These are phyloP conservation scores for Nematolebias whitei DNA, from an alignment of 2,113 vertebrate species.

Conservation along the genomic window DNA sequence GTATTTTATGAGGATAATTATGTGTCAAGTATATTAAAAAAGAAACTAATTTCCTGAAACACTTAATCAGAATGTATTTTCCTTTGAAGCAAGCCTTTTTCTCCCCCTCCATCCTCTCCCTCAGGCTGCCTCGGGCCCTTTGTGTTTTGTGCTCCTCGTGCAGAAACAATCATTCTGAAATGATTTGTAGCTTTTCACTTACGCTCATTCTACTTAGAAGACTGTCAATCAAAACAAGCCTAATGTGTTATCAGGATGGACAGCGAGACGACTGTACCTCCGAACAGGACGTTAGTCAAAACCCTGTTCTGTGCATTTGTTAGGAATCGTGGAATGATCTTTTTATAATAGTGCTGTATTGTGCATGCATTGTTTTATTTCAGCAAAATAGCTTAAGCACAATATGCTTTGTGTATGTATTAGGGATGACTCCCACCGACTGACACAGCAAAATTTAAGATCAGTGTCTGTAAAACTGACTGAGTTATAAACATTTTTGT, in stretches of 20 bases:
- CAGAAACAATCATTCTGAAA: slow-evolving; percentile 46
- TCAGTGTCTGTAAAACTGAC: no score
- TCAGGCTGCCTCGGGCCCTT: slow-evolving; percentile 27
- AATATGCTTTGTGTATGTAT: no score
- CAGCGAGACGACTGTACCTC: slow-evolving; percentile 6
- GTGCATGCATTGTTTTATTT: no score
- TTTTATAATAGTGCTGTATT: no score
- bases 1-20: slow-evolving; percentile 53
- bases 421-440: no score
- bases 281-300: background rate
- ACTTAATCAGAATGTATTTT: slow-evolving; percentile 38
- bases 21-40: slow-evolving; percentile 43
- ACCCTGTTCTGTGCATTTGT: slow-evolving; percentile 8
- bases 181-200: slow-evolving; percentile 41
- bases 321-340: background rate
- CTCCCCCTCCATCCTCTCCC: background rate
- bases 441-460: no score
- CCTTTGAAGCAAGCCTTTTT: slow-evolving; percentile 18
- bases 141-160: slow-evolving; percentile 30
- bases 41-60: slow-evolving; percentile 57
- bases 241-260: slow-evolving; percentile 22
- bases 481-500: no score
- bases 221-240: slow-evolving; percentile 40
- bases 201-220: slow-evolving; percentile 20
- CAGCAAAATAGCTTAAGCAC: no score